Evolutionary conservation across 2,888 invertebrate genomes (phyloP), one percentile per base, ranked within the genome.

Genomic region (Nasonovia ribisnigri): DNA sequence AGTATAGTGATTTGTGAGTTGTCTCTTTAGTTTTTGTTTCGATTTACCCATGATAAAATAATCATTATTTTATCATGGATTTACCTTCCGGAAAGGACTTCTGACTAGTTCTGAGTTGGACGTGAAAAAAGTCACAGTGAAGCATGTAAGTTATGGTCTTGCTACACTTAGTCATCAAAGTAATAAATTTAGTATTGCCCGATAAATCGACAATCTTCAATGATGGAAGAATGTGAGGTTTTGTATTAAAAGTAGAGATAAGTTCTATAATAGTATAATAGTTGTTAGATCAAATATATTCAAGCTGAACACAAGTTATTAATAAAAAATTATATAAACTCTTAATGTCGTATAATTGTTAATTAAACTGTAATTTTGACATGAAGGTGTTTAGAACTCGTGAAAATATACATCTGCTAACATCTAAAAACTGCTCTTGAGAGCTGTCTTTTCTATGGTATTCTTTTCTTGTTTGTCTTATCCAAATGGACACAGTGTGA

Each of bases 111-210:
- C n/a, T n/a, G n/a, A n/a, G n/a, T n/a, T n/a, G n/a, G n/a, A n/a
- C n/a, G n/a, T n/a, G n/a, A n/a, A n/a, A n/a, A n/a, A n/a, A n/a
- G n/a, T n/a, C n/a, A n/a, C n/a, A n/a, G n/a, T 42, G 42, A 26
- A 42, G 8, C 26, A 88, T 88, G 87, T 88, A 88, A 88, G 87
- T 88, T 51, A 48, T n/a, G 36, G n/a, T 51, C 16, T 20, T 88
- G 24, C 16, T 16, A 88, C 20, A 88, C 36, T 43, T 6, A 43
- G 43, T 43, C 43, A 43, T 84, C 10, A 26, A 43, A 84, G 20
- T 36, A 77, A 77, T 57, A 8, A 77, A n/a, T 36, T 36, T 36
- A 1, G 36, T 77, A 77, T 77, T 20, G 20, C 36, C 3, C 36
- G 20, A 77, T 77, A 16, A 20, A 77, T 77, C 0, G 36, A 20